Evolutionary conservation across 1,140 invertebrate species (phyloP), one percentile per base, ranked within the genome.

Genomic region (Drosophila ogumai): DNA sequence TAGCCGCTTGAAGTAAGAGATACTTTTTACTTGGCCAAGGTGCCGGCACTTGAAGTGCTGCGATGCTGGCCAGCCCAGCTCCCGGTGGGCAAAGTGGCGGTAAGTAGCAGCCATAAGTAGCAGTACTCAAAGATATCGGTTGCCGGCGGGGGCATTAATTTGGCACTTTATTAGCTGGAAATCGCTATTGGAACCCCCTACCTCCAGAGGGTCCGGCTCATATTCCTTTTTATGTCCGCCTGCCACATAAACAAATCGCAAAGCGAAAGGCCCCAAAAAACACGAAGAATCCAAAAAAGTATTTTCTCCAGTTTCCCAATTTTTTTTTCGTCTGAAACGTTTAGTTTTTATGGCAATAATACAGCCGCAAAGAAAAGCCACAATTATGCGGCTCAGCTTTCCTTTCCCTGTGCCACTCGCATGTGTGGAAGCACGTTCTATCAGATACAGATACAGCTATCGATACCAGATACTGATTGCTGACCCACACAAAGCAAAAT

Each of bases 161-260:
- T 90, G 61, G 60, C 41, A 74, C 50, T 90, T 88, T 88, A 88
- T 90, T 88, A 81, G 85, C 47, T 57, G 52, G 66, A 82, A 88
- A 87, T 81, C 57, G 52, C 28, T 28, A 34, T 40, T 15, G 22
- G 49, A 52, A 13, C 44, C 22, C 44, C 13, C 22, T 15, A 7
- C 22, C 7, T 3, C 36, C 46, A 36, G 6, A 13, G 43, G 32
- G 41, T 56, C 40, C 71, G 67, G 67, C 46, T 49, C 64, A 69
- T 60, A 80, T 77, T 81, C 84, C 82, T 57, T 66, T 81, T 67
- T 49, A 65, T 59, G 55, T 17, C 12, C 46, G 55, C 22, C 64
- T 82, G 76, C 76, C 64, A 56, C 79, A 74, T 82, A 74, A 84
- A 81, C 49, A 64, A 52, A 38, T 69, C 79, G 49, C 41, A 25